Base-by-base conservation (phyloP, 2,888 invertebrate genomes). In the Ctena decussata region DNA sequence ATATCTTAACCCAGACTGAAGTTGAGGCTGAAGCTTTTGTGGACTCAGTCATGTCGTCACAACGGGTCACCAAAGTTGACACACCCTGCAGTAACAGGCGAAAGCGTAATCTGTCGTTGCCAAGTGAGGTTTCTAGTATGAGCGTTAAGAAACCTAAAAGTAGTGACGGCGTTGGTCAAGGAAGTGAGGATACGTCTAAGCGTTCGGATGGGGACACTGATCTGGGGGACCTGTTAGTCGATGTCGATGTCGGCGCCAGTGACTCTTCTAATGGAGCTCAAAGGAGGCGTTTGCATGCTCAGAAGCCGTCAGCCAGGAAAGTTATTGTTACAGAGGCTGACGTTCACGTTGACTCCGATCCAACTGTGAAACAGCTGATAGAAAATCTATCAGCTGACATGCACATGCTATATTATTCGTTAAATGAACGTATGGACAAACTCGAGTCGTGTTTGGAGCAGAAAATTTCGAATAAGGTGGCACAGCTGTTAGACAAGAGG, bases 351-450 rank as follows among this genome's bases (percentile, higher is more conserved):
- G 30, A 65, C 21, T 65, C 65, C 2, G 65, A 65, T 65, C 65
- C 37, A 5, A 39, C 11, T 37, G 49, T 49, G 11, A 21, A 15
- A 21, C 49, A 49, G 65, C 27, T 27, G 21, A 65, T 65, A 12
- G 30, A 11, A 8, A 65, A 65, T 11, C 32, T 65, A n/a, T 65
- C 65, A 3, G 65, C 30, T 21, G 65, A 65, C 30, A 65, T 65
- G 37, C 30, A 65, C 65, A 65, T 65, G 65, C 8, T 65, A 18
- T 65, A 35, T 37, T 35, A 11, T 8, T 27, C 32, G 2, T 65
- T 65, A n/a, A 65, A 30, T 30, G 65, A 65, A 65, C 65, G 65
- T 18, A 65, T 65, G 32, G 65, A 65, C 65, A 30, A 65, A 21
- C 30, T 65, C 27, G 65, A 65, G 27, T 30, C 65, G 32, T 3